Evolutionary conservation across 2,113 vertebrate species (phyloP), one percentile per base, ranked within the genome.

Genomic region (Nannospalax galili): DNA sequence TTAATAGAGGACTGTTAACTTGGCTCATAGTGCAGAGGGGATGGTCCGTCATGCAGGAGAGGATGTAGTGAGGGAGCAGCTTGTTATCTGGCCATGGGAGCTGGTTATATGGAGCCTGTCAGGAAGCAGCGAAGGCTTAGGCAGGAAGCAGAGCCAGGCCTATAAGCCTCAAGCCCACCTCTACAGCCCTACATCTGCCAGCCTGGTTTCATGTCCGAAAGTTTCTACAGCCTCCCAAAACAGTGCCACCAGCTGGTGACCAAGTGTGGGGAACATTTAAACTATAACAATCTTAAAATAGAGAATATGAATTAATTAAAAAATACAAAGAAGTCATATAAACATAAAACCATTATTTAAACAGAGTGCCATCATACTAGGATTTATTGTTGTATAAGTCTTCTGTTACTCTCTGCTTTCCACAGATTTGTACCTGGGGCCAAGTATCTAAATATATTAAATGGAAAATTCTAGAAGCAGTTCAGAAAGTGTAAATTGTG

Each of bases 281-380:
- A 64, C 8, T 40, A 11, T 52, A 52, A 20, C 37, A 64, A 30
- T 7, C 26, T 37, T 82, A 45, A 88, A 85, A 64, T 19, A 52
- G 67, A 88, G 35, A 86, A 19, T 91, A 67, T 67, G 20, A 81
- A 70, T 75, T 96, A 72, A 52, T 30, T 94, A 81, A 75, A 65
- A 96, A 90, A 56, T 64, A 10, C 70, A 92, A 70, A 90, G 9
- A 40, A 81, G 14, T 89, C 19, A 35, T 17, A 56, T 56, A 56
- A 69, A 69, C 80, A 67, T 17, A 64, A 7, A 62, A 60, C 30
- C 40, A 56, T 73, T 89, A 8, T 72, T 15, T 72, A 24, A 87
- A 48, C 37, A 67, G 16, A 67, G 20, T 86, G 16, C n/a, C 32
- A 8, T 69, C 22, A 82, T 15, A 48, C 7, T 77, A 92, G 56